Base-by-base conservation (phyloP, 2,113 vertebrate genomes). In the Brachypteracias leptosomus region DNA sequence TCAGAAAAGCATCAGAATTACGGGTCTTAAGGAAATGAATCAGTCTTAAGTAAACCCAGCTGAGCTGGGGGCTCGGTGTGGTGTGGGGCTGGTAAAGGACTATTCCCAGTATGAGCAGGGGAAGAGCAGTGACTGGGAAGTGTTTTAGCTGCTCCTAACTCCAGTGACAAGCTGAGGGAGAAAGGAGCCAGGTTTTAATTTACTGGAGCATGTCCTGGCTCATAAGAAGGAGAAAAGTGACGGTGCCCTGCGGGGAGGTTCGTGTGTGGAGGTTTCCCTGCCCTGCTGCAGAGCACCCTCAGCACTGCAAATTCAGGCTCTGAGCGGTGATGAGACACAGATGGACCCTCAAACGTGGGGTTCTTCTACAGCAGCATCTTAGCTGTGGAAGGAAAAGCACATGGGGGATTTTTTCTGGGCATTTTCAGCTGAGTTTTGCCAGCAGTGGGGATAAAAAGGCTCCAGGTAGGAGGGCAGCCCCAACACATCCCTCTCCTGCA, bases 151-250 rank as follows among this genome's bases (percentile, higher is more conserved):
- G 1, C 70, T 90, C 66, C 70, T 5, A 58, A 6, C 52, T 31
- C 25, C 1, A 67, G 52, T 0, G 55, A 82, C 51, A 8, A 49
- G 85, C 70, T 81, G 80, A 16, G 87, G 1, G 42, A 92, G 80
- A 87, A 47, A 62, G 88, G 77, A 96, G 90, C 57, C 73, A 35
- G 85, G 86, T 85, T 96, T 89, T 66, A 16, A 91, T 96, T 86
- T 40, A 57, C 57, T 82, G 31, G 78, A 87, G 83, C 38, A 3
- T 13, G 93, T 91, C 88, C 28, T 3, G 49, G 38, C 62, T 92
- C 42, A 57, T 91, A 54, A 88, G 88, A 70, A 80, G 57, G 29
- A 65, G 73, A 14, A 11, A 83, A 79, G 22, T 80, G 94, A 96
- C 2, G 15, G 86, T 2, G 83, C 85, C 94, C 73, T 6, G 79